These are phyloP conservation scores for Adrianichthys oophorus DNA, from an alignment of 2,797 vertebrate genomes.

Conservation along the genomic window DNA sequence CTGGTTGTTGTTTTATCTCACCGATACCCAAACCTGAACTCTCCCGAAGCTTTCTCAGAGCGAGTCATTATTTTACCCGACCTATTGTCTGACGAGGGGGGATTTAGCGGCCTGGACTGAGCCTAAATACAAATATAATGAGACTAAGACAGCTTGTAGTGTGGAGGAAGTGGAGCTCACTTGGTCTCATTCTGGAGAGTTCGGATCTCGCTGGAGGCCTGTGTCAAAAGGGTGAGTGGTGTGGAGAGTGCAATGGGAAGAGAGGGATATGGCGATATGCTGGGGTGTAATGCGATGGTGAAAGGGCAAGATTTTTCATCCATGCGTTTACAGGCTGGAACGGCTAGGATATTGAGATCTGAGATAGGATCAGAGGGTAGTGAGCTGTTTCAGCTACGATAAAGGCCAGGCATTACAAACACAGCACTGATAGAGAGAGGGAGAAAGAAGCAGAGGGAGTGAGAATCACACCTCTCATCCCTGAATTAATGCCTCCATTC, in stretches of 20 bases:
- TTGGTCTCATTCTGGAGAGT: constrained; percentile 67
- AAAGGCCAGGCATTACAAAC: constrained; percentile 79
- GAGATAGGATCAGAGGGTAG: constrained; percentile 80
- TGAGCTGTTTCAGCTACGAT: constrained; percentile 78
- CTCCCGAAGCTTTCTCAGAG: constrained; percentile 69
- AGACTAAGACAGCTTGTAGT: constrained; percentile 67
- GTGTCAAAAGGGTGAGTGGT: constrained; percentile 75
- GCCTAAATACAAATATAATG: constrained; percentile 76
- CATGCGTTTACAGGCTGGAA: constrained; percentile 80
- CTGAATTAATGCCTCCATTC: constrained; percentile 80
- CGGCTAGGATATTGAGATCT: constrained; percentile 79
- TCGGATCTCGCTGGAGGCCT: constrained; percentile 70
- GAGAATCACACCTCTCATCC: constrained; percentile 76
- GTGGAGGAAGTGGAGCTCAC: constrained; percentile 64
- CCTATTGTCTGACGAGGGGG: constrained; percentile 63
- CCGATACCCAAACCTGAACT: constrained; percentile 69
- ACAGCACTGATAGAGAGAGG: constrained; percentile 51
- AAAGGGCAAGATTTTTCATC: constrained; percentile 80
- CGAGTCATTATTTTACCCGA: constrained; percentile 73
- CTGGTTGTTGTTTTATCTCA: constrained; percentile 75
- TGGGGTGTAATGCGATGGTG: constrained; percentile 73
- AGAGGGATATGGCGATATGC: constrained; percentile 67
- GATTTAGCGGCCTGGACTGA: constrained; percentile 46
- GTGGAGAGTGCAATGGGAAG: constrained; percentile 58
- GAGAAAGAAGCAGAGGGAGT: constrained; percentile 38